phyloP scores from a whole-genome alignment of 2,113 vertebrate species.

The Archilochus colubris region DNA sequence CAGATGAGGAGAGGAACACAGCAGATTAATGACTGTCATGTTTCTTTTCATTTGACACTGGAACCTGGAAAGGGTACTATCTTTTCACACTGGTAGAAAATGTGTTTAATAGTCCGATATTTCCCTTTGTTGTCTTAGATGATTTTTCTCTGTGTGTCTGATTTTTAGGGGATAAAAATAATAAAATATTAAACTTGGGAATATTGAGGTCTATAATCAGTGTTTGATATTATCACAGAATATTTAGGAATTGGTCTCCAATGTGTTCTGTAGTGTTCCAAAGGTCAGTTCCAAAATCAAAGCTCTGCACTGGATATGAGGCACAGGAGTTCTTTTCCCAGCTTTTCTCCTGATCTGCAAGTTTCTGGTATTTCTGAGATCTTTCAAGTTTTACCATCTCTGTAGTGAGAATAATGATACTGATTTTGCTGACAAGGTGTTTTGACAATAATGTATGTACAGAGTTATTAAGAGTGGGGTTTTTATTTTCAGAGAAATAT shows the following conservation, averaged over 20 bases:
- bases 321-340: not conserved
- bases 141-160: not conserved
- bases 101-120: not conserved
- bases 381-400: not conserved
- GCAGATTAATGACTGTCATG: not conserved
- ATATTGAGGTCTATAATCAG: not conserved
- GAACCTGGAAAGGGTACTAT: not conserved
- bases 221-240: not conserved
- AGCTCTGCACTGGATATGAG: not conserved
- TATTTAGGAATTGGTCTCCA: not conserved
- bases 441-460: not conserved
- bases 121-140: not conserved
- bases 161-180: not conserved
- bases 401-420: not conserved
- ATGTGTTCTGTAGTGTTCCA: not conserved
- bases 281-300: not conserved
- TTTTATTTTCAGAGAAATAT: constrained; percentile 29
- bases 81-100: not conserved
- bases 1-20: not conserved
- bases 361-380: not conserved
- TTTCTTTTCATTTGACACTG: not conserved
- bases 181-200: not conserved
- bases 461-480: not conserved
- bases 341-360: not conserved
- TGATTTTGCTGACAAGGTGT: not conserved